A percentile compares a stretch with the other conserved stretches of the same genome.
Conservation (phyloP, 2,888 invertebrate species). For the Fragum fragum region DNA sequence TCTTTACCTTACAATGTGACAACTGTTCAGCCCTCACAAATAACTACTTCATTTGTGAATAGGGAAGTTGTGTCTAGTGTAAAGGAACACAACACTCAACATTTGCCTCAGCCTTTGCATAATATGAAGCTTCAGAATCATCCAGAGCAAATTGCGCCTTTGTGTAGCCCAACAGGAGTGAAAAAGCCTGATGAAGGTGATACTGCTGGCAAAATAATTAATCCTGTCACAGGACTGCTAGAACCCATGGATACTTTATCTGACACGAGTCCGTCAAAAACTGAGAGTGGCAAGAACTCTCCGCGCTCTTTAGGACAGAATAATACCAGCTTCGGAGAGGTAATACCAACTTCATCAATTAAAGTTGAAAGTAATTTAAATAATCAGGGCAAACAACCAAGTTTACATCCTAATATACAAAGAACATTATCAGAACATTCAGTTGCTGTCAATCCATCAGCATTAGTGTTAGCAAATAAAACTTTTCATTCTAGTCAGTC, state of each 20-base stretch:
- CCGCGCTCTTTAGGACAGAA: conserved; percentile 52
- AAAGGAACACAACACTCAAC: conserved; percentile 51
- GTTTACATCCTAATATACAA: conserved; percentile 44
- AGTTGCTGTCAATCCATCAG: conserved; percentile 33
- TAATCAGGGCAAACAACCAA: conserved; percentile 51
- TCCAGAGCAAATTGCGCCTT: conserved; percentile 60
- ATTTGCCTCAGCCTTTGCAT: conserved; percentile 62
- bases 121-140: conserved; percentile 51
- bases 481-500: conserved; percentile 64
- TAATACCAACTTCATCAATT: conserved; percentile 9
- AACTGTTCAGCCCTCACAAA: conserved; percentile 27
- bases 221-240: conserved; percentile 82
- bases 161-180: conserved; percentile 46
- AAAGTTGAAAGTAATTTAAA: conserved; percentile 27
- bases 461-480: conserved; percentile 37
- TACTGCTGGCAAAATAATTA: conserved; percentile 82
- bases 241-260: conserved; percentile 80
- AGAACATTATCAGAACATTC: conserved; percentile 44
- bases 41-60: conserved; percentile 38
- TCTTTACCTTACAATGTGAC: conserved; percentile 17
- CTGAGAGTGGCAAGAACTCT: conserved; percentile 66
- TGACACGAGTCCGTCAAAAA: conserved; percentile 78
- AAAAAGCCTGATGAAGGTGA: conserved; percentile 51
- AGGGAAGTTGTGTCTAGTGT: conserved; percentile 44
- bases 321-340: conserved; percentile 22